phyloP scores from a whole-genome alignment of 92 coral and sea anemone species.

The Zoanthus sansibaricus region DNA sequence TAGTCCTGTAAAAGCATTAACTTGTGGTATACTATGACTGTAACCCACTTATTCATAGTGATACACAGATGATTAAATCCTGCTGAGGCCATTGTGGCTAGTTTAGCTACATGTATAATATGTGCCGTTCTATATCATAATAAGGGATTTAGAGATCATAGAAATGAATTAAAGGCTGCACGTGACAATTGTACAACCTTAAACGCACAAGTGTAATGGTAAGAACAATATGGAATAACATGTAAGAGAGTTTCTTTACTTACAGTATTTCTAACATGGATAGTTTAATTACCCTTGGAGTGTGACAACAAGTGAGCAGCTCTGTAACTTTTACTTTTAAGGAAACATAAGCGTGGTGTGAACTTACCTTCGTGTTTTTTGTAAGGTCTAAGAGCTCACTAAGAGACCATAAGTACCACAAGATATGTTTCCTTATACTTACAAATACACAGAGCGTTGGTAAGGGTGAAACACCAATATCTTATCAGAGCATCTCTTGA shows the following conservation, averaged over 20 bases:
- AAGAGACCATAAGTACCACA: background rate
- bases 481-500: background rate
- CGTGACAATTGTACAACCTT: too few relatives aligned
- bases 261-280: too few relatives aligned
- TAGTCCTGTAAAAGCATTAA: background rate
- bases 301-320: background rate
- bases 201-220: too few relatives aligned
- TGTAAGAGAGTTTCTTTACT: too few relatives aligned
- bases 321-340: background rate
- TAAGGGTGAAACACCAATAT: background rate
- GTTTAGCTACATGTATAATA: too few relatives aligned
- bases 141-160: too few relatives aligned
- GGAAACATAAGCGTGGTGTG: background rate
- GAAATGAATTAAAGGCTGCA: too few relatives aligned
- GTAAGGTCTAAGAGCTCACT: background rate
- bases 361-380: background rate
- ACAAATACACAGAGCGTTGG: background rate
- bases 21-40: background rate
- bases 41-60: background rate
- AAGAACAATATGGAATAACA: too few relatives aligned
- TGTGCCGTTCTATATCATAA: too few relatives aligned
- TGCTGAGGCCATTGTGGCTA: too few relatives aligned
- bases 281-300: too few relatives aligned
- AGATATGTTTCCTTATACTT: slow-evolving; percentile 15
- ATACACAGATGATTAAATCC: background rate